These are phyloP conservation scores for Drosophila tani DNA, from an alignment of 1,140 invertebrate species.

Conservation along the genomic window DNA sequence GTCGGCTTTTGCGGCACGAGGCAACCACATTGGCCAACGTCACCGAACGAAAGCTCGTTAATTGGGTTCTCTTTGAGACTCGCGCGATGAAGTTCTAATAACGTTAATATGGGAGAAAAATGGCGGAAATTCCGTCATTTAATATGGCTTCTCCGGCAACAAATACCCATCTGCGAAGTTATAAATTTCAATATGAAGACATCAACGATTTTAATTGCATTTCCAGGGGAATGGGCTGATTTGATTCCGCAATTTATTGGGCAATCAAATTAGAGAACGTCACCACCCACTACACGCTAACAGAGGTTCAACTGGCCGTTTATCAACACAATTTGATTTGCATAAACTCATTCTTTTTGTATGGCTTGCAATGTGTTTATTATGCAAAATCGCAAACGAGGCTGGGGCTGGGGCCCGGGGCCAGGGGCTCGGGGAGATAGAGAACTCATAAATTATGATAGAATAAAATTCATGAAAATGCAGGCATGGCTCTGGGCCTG, in stretches of 20 bases:
- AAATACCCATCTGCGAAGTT: conserved; percentile 60
- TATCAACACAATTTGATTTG: conserved; percentile 53
- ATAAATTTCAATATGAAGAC: conserved; percentile 70
- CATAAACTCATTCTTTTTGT: conserved; percentile 38
- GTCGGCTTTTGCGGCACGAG: conserved; percentile 43
- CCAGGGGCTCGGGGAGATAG: neutral
- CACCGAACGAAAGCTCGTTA: conserved; percentile 58
- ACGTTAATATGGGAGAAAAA: conserved; percentile 40
- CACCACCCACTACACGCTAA: neutral
- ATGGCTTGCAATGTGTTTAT: conserved; percentile 39
- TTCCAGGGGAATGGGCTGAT: conserved; percentile 30
- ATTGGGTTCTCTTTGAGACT: conserved; percentile 50
- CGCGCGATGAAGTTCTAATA: conserved; percentile 53
- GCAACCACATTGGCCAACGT: conserved; percentile 53
- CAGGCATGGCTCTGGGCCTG: conserved; percentile 23
- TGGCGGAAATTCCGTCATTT: conserved; percentile 47
- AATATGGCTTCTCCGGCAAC: conserved; percentile 48
- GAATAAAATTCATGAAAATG: conserved; percentile 24
- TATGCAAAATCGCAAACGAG: conserved; percentile 38
- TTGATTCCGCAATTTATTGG: conserved; percentile 44
- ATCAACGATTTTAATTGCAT: conserved; percentile 69
- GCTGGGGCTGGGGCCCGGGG: neutral
- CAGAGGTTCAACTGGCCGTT: conserved; percentile 25
- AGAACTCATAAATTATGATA: conserved; percentile 39
- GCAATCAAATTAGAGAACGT: conserved; percentile 44